Evolutionary conservation across 2,113 vertebrate genomes (phyloP).

Genomic region (Smithornis capensis): DNA sequence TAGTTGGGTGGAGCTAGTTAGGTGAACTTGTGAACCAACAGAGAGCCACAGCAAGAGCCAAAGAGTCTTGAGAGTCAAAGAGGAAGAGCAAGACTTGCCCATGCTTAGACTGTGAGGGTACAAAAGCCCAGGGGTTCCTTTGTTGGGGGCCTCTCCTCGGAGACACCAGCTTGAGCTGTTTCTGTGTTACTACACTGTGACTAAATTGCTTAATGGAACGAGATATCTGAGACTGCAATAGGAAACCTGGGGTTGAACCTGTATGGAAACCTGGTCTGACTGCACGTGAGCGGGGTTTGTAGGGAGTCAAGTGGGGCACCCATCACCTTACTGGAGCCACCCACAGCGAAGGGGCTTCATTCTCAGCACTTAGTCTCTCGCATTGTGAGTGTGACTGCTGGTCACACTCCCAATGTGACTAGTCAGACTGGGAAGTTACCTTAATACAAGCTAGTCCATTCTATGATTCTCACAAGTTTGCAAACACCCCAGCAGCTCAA

Average conservation of each 20-base stretch:
- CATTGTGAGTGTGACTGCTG: not conserved
- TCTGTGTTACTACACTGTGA: not conserved
- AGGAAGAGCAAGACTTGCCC: not conserved
- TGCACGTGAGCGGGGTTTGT: not conserved
- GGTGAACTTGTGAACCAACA: not conserved
- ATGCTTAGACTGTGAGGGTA: not conserved
- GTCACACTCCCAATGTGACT: not conserved
- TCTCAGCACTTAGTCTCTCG: not conserved
- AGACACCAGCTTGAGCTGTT: not conserved
- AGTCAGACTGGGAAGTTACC: not conserved
- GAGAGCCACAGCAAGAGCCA: not conserved
- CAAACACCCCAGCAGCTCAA: constrained; percentile 17
- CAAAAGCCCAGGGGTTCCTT: not conserved
- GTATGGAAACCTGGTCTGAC: not conserved
- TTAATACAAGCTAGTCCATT: not conserved
- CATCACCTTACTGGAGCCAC: not conserved
- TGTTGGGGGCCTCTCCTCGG: not conserved
- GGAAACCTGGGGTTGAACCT: not conserved
- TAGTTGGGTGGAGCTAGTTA: not conserved
- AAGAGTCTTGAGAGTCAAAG: not conserved
- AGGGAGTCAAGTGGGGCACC: not conserved
- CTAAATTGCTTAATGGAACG: not conserved
- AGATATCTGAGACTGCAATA: not conserved
- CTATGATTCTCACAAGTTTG: not conserved
- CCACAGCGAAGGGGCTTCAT: not conserved